Base-by-base conservation (phyloP, 2,797 vertebrate species). In the Melanotaenia maccullochi region DNA sequence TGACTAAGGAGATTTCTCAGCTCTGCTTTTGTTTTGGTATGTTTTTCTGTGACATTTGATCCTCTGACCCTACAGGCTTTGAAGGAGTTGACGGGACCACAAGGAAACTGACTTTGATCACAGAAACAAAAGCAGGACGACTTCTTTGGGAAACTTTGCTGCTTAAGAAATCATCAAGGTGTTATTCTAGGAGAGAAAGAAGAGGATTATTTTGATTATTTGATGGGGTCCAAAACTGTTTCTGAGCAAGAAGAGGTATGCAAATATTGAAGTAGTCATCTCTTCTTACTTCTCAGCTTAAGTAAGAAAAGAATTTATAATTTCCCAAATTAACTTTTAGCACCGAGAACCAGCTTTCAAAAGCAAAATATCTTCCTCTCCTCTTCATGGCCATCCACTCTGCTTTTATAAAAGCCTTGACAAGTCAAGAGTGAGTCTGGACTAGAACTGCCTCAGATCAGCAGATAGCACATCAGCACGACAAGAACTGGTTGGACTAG, bases 401-500 rank as follows among this genome's bases (percentile, higher is more conserved):
- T 68, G 60, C 68, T 55, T 76, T 62, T 55, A 4, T 44, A 79
- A 86, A 76, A 80, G 85, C 75, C 74, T 18, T 12, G 59, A 85
- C 87, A 88, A 89, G 84, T 87, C 76, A 75, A 89, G 79, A 90
- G 84, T 90, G 82, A 82, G 85, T 87, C 81, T 81, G 65, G 81
- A 87, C 85, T 87, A 60, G 82, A 90, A 72, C 78, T 62, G 82
- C 55, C 78, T 86, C 81, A 89, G 90, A 93, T 93, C 79, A 75
- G 81, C 62, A 89, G 92, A 93, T 92, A 93, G 89, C 85, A 81
- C 81, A 82, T 84, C 82, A 51, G 83, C 79, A 76, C 72, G 49
- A 28, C 82, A 85, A 82, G 81, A 95, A 95, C 94, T 91, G 93
- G 94, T 95, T 90, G 88, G 90, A 94, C 94, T 85, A 83, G 94